Conservation (phyloP, 2,797 vertebrate species). For the Austrolebias charrua region DNA sequence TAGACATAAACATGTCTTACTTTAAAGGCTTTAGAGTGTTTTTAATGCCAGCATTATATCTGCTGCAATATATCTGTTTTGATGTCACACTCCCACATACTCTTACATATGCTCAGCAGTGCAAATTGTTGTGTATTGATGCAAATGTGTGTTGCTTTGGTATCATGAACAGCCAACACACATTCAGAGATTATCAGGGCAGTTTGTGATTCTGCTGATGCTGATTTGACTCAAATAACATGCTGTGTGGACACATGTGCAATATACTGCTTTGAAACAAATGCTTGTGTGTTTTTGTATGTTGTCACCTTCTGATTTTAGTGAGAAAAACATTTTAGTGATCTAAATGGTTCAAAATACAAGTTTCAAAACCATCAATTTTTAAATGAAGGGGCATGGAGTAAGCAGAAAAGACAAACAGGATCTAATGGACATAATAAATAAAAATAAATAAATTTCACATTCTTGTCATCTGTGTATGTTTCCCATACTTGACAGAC, state of each 20-base stretch:
- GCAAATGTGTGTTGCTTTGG: conserved; percentile 1
- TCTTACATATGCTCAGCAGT: not conserved
- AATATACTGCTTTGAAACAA: not conserved
- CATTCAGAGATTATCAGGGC: conserved; percentile 6
- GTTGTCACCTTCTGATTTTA: too few relatives aligned
- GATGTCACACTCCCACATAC: conserved; percentile 13
- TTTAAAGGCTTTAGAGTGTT: not conserved
- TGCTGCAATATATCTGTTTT: conserved; percentile 10
- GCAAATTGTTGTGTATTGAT: conserved; percentile 1
- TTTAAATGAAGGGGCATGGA: too few relatives aligned
- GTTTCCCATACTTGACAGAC: too few relatives aligned
- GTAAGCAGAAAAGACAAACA: too few relatives aligned
- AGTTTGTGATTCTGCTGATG: conserved; percentile 9
- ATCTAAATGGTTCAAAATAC: too few relatives aligned
- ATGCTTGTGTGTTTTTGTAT: not conserved
- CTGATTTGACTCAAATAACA: not conserved
- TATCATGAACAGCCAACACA: not conserved
- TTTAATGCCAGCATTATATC: not conserved
- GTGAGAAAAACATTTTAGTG: too few relatives aligned
- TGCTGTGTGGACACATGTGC: not conserved
- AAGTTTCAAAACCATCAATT: too few relatives aligned
- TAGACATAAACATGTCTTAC: conserved; percentile 7
- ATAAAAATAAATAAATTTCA: too few relatives aligned
- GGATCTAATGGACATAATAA: too few relatives aligned
- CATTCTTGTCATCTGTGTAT: too few relatives aligned